Evolutionary conservation across 2,797 vertebrate genomes (phyloP), one percentile per base, ranked within the genome.

Genomic region (Premnoplex brunnescens): DNA sequence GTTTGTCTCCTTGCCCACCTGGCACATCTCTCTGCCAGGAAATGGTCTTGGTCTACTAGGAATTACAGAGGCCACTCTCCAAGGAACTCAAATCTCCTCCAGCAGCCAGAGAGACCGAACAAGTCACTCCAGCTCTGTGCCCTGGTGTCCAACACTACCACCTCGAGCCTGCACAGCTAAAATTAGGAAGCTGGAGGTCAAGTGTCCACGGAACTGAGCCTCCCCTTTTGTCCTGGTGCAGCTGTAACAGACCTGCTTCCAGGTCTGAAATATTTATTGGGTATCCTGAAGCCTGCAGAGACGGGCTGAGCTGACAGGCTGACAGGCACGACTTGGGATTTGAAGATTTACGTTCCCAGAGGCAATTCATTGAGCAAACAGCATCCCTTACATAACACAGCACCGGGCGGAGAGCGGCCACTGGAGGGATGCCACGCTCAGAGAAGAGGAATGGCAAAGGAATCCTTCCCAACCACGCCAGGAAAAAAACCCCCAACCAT

Each of bases 331-430:
- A 77, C 77, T 87, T 59, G 27, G 51, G 32, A 95, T 69, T 12
- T 63, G 51, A 69, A 85, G 93, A 79, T 71, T 76, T 67, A 17
- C 4, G 1, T 36, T 76, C 59, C 86, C 24, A 5, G 77, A 81
- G 77, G 90, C 81, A 52, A 76, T 32, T 63, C 74, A 76, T 18
- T 22, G 83, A 79, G 88, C 12, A 8, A 88, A 23, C 80, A 94
- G 77, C 75, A 46, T 60, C 39, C 0, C 2, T 93, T 86, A 95
- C 8, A 7, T 59, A 81, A 95, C 1, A 0, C 73, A 59, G 66
- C 0, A 0, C 60, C 0, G 5, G 75, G 1, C 0, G 0, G 56
- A 93, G 56, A 10, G 2, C 1, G 4, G 75, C 77, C n/a, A 1
- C 3, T 0, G 37, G 49, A 51, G 74, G 56, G 59, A 88, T 24